Conservation (phyloP, 2,113 vertebrate species). For the Oreochromis spilurus region DNA sequence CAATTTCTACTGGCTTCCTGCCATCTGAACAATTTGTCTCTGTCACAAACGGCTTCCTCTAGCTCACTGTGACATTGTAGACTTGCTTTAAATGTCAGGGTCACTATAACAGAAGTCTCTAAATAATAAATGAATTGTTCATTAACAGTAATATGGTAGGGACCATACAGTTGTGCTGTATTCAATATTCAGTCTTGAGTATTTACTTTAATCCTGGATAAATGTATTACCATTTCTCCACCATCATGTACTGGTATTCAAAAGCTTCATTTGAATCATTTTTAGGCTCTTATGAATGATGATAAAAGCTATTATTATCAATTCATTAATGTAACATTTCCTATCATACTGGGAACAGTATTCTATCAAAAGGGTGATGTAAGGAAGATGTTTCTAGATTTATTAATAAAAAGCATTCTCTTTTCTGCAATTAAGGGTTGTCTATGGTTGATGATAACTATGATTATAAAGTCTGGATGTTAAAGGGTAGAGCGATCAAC, state of each 20-base stretch:
- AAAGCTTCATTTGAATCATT: neutral
- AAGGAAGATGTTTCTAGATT: neutral
- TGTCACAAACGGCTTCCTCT: neutral
- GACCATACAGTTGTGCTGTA: neutral
- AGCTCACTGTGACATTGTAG: neutral
- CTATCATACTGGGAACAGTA: neutral
- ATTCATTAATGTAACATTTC: neutral
- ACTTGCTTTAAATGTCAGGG: neutral
- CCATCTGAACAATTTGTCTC: neutral
- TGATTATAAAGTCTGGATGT: neutral
- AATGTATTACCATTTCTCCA: neutral
- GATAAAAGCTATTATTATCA: neutral
- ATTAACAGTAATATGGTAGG: neutral
- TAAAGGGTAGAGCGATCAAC: neutral
- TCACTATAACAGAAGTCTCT: neutral
- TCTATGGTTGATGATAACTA: neutral
- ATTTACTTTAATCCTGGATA: neutral
- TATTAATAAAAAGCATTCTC: neutral
- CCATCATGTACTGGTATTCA: neutral
- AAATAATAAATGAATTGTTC: neutral
- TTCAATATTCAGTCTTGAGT: neutral
- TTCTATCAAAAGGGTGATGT: neutral
- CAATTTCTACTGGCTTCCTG: slow-evolving; percentile 26
- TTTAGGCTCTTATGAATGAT: neutral
- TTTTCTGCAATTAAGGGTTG: neutral